phyloP scores from a whole-genome alignment of 2,797 vertebrate genomes.

The Aeoliscus strigatus region DNA sequence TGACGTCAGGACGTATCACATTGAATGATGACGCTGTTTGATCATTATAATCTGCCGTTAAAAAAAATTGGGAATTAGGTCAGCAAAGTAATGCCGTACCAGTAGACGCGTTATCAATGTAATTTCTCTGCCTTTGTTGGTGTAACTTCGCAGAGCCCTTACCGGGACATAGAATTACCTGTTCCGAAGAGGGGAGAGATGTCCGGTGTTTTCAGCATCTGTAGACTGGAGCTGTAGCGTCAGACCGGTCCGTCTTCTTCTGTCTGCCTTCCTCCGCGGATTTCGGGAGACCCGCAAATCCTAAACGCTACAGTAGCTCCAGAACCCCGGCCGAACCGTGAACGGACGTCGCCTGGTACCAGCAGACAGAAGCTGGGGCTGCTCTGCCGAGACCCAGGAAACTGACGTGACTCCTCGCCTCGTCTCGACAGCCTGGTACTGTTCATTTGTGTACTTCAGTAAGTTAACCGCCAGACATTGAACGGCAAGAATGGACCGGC shows the following conservation, averaged over 20 bases:
- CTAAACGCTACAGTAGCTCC: conserved; percentile 11
- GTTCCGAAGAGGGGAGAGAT: conserved; percentile 38
- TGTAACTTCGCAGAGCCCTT: conserved; percentile 9
- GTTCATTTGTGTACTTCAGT: conserved; percentile 61
- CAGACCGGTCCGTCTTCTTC: conserved; percentile 50
- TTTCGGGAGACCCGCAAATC: conserved; percentile 53
- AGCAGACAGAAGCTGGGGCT: conserved; percentile 23
- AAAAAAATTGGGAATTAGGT: conserved; percentile 69
- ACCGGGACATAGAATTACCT: conserved; percentile 29
- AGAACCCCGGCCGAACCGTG: conserved; percentile 37
- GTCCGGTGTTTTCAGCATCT: conserved; percentile 65
- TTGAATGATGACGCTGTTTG: conserved; percentile 77
- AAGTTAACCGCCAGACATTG: conserved; percentile 65
- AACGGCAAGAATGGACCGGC: conserved; percentile 47
- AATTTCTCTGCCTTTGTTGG: not conserved
- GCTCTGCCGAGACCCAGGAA: conserved; percentile 42
- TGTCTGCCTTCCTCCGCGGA: conserved; percentile 35
- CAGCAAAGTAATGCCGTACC: conserved; percentile 40
- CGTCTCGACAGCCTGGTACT: conserved; percentile 44
- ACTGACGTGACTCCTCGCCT: conserved; percentile 25
- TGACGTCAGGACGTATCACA: conserved; percentile 78
- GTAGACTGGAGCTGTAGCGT: conserved; percentile 55
- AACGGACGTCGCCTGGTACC: conserved; percentile 23
- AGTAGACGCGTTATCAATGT: not conserved
- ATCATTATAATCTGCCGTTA: conserved; percentile 72